Evolutionary conservation across 2,888 invertebrate genomes (phyloP).

Genomic region (Iselma pallidipennis): DNA sequence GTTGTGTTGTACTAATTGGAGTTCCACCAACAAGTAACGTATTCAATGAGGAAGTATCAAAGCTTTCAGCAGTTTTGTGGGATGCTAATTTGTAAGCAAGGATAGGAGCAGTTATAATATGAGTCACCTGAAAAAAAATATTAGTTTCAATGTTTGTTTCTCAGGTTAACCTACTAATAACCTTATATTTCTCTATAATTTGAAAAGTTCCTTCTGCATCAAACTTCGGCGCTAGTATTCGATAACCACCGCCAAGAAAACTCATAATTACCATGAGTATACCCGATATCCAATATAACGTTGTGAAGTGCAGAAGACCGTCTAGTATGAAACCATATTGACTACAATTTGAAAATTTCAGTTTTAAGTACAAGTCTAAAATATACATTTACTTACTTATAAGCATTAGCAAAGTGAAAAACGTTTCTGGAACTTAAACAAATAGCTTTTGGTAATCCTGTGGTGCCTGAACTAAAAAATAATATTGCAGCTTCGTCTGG

Average conservation of each 20-base stretch:
- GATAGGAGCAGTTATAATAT: constrained; percentile 27
- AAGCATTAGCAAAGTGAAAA: constrained; percentile 11
- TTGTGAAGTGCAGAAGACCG: constrained; percentile 29
- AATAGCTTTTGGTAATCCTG: constrained; percentile 46
- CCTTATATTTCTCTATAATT: constrained; percentile 43
- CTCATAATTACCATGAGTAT: constrained; percentile 24
- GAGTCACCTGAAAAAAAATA: constrained; percentile 13
- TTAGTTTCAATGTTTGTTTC: background rate
- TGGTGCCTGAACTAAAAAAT: constrained; percentile 49
- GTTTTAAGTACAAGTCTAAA: background rate
- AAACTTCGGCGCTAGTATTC: constrained; percentile 33
- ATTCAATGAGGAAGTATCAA: constrained; percentile 28
- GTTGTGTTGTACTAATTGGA: constrained; percentile 27
- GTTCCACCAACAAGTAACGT: constrained; percentile 35
- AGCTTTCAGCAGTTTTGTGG: constrained; percentile 22
- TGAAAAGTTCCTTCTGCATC: constrained; percentile 30
- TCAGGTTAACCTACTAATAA: constrained; percentile 30
- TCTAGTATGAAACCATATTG: constrained; percentile 3
- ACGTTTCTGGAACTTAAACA: constrained; percentile 37
- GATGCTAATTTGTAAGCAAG: constrained; percentile 30
- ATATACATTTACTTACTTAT: constrained; percentile 14
- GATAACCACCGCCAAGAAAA: constrained; percentile 31
- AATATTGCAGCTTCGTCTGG: constrained; percentile 37
- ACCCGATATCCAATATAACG: constrained; percentile 45
- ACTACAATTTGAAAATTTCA: constrained; percentile 1